Conservation (phyloP, 1,140 invertebrate genomes). For the Delia radicum region DNA sequence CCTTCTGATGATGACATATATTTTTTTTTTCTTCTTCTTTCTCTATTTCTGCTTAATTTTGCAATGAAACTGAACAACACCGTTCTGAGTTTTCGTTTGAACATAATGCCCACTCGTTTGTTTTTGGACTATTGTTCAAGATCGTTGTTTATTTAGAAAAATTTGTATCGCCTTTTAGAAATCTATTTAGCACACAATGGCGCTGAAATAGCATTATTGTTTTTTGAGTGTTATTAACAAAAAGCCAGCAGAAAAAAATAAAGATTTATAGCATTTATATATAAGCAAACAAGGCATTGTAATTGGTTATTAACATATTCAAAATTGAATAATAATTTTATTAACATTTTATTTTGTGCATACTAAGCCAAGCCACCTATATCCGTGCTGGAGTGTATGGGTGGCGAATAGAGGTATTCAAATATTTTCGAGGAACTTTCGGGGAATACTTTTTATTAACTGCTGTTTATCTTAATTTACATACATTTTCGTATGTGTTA, state of each 20-base stretch:
- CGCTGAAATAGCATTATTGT: conserved; percentile 51
- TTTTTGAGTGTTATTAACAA: conserved; percentile 48
- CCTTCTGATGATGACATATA: conserved; percentile 12
- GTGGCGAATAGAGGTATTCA: too few relatives aligned
- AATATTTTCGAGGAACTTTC: too few relatives aligned
- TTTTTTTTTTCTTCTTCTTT: neutral
- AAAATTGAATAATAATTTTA: too few relatives aligned
- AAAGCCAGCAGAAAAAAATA: neutral
- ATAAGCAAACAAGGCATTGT: too few relatives aligned
- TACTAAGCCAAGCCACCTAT: too few relatives aligned
- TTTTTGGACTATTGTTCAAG: conserved; percentile 25
- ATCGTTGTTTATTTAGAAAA: conserved; percentile 35
- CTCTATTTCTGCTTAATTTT: neutral
- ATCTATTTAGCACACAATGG: conserved; percentile 55
- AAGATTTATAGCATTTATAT: conserved; percentile 10
- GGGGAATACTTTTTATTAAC: too few relatives aligned
- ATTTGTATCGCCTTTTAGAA: conserved; percentile 54
- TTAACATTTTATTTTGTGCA: too few relatives aligned
- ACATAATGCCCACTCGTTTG: conserved; percentile 39
- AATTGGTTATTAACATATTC: too few relatives aligned
- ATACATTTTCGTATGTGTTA: too few relatives aligned
- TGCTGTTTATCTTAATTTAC: too few relatives aligned
- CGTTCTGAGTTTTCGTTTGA: conserved; percentile 30
- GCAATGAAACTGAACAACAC: neutral
- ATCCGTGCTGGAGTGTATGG: too few relatives aligned